Base-by-base conservation (phyloP, 2,888 invertebrate genomes). In the Scaptomyza cyrtandrae region DNA sequence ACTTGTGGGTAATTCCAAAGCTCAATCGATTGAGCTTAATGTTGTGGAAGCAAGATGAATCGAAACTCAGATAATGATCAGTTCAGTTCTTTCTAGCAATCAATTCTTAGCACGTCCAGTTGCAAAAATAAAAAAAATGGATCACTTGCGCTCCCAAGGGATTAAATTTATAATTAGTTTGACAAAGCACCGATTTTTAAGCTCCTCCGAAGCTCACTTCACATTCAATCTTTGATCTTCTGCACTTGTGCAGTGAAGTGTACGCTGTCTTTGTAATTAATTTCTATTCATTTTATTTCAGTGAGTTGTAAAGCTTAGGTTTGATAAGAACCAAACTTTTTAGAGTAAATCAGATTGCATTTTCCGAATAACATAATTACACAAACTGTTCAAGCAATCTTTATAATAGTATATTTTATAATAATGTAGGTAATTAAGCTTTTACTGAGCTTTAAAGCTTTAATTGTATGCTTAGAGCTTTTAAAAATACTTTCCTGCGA, bases 101-200 rank as follows among this genome's bases (percentile, higher is more conserved):
- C 19, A 16, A 29, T 52, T 46, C 31, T 19, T 11, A 33, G 10
- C 13, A 37, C 69, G 44, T 68, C 43, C 52, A 67, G 58, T 68
- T 59, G 29, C 13, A 45, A 24, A 37, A 43, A n/a, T n/a, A 65
- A 50, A 45, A 24, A 33, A 43, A 73, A 55, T 48, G 41, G 68
- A 59, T 73, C 46, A 44, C 11, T 27, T 50, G 39, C 19, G 37
- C 33, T 59, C 46, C 50, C 16, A 48, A 19, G 16, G 35, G n/a
- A 67, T 71, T 52, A 56, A 35, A 31, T 53, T 16, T 31, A 41
- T 75, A 71, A 73, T 71, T 71, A 45, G 33, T 69, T 55, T 41
- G 50, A 58, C 57, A 75, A 69, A 56, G 39, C 41, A 31, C 11
- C 4, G 31, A 37, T 24, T 49, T 27, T 29, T n/a, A n/a, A n/a